Conservation (phyloP, 1,140 invertebrate species). For the Neodiprion pinetum region DNA sequence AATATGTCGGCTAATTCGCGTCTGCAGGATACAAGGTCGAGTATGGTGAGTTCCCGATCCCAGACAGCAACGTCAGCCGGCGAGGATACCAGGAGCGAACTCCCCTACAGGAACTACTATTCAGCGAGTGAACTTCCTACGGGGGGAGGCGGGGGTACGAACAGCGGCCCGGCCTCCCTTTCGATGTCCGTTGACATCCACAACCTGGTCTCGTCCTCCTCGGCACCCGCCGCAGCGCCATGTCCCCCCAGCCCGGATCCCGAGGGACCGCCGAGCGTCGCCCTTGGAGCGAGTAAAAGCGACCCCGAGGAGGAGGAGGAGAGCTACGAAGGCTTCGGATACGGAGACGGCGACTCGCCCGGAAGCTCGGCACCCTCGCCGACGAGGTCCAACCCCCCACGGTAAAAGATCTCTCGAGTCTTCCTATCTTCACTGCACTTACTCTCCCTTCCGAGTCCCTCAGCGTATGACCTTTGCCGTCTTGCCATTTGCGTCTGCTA, state of each 20-base stretch:
- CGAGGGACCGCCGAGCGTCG: constrained; percentile 9
- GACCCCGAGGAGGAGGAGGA: constrained; percentile 42
- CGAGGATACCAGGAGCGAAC: neutral
- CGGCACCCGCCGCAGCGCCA: constrained; percentile 29
- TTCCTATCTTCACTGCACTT: no score
- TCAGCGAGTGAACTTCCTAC: neutral
- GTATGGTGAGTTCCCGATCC: constrained; percentile 4
- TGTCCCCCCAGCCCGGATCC: constrained; percentile 33
- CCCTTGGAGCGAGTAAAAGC: neutral
- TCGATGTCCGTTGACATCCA: constrained; percentile 42
- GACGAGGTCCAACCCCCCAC: constrained; percentile 44
- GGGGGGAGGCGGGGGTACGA: constrained; percentile 42
- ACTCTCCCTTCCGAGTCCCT: constrained; percentile 11
- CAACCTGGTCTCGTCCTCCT: constrained; percentile 33
- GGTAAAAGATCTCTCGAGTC: constrained; percentile 29
- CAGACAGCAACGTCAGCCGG: neutral
- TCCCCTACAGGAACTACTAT: neutral
- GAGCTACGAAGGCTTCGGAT: constrained; percentile 56
- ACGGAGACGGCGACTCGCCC: constrained; percentile 45
- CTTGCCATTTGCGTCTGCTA: neutral
- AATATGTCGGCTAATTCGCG: neutral
- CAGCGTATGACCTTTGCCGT: constrained; percentile 6
- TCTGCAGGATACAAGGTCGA: neutral
- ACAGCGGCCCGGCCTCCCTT: constrained; percentile 45
- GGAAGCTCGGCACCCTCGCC: constrained; percentile 55